These are phyloP conservation scores for Byasa hedistus DNA, from an alignment of 2,888 invertebrate species.

Conservation along the genomic window DNA sequence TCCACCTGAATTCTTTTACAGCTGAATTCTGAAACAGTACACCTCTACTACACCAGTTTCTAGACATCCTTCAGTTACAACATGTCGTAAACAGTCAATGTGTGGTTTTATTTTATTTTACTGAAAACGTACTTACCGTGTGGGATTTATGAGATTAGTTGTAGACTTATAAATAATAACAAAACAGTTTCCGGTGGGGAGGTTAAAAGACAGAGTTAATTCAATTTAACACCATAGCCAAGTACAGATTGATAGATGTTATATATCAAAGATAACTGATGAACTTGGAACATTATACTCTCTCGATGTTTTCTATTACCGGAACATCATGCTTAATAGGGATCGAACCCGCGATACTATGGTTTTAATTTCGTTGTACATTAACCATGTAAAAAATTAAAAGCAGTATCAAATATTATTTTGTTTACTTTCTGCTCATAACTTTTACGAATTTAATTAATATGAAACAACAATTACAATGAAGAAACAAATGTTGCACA, in stretches of 20 bases:
- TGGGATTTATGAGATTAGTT: neutral
- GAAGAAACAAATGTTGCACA: slow-evolving; percentile 20
- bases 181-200: too few species aligned
- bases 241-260: too few species aligned
- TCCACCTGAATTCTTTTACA: too few species aligned
- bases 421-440: neutral
- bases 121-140: neutral
- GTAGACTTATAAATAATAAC: neutral
- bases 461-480: slow-evolving; percentile 9
- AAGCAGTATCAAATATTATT: neutral
- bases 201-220: too few species aligned
- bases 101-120: neutral
- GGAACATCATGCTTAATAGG: too few species aligned
- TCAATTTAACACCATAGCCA: too few species aligned
- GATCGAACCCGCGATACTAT: too few species aligned
- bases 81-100: neutral
- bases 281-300: too few species aligned
- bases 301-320: too few species aligned
- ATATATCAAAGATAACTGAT: neutral
- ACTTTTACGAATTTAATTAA: neutral
- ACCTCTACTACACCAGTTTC: neutral
- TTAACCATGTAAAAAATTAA: neutral
- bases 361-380: too few species aligned
- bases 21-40: neutral
- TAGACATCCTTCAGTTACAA: neutral